Evolutionary conservation across 2,113 vertebrate species (phyloP), one percentile per base, ranked within the genome.

Genomic region (Pomatostomus ruficeps): DNA sequence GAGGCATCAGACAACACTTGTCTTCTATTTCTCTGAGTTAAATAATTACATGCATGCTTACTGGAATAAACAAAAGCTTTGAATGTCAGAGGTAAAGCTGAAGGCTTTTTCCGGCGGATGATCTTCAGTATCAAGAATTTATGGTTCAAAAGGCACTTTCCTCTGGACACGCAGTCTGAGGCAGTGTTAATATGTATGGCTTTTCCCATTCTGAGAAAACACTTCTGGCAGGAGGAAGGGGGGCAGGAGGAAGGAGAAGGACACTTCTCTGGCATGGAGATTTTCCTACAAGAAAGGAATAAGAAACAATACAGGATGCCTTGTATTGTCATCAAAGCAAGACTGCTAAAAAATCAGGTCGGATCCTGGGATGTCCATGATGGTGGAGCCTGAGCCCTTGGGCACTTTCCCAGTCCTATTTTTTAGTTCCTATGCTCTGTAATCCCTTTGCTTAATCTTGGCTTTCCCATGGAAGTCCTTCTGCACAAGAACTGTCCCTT

Each of bases 61-160:
- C n/a, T 88, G 85, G 86, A 94, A 91, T 88, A 95, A 91, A 78
- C 55, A 83, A 88, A 90, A 88, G 23, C 75, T 90, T 91, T 96
- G 94, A 93, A 94, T 94, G 90, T 96, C 89, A 96, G 63, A 93
- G 93, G 78, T 96, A 94, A 80, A 83, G 94, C 92, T 95, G 83
- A 97, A 91, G 92, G 89, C 72, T 96, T 86, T 95, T 95, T 89
- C 81, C 0, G 0, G 26, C 0, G 1, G 79, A 63, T 96, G 76
- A 83, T 96, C 68, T 89, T 94, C 85, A 88, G 68, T 48, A 63
- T 74, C 51, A 77, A 67, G 79, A 93, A 90, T 95, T 96, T 57
- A 90, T 85, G 92, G 93, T 96, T 96, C 90, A 94, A 77, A 89
- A 95, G 61, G 57, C 92, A 91, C 89, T 96, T 92, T 95, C 92